Evolutionary conservation across 2,797 vertebrate genomes (phyloP).

Genomic region (Clamator glandarius): DNA sequence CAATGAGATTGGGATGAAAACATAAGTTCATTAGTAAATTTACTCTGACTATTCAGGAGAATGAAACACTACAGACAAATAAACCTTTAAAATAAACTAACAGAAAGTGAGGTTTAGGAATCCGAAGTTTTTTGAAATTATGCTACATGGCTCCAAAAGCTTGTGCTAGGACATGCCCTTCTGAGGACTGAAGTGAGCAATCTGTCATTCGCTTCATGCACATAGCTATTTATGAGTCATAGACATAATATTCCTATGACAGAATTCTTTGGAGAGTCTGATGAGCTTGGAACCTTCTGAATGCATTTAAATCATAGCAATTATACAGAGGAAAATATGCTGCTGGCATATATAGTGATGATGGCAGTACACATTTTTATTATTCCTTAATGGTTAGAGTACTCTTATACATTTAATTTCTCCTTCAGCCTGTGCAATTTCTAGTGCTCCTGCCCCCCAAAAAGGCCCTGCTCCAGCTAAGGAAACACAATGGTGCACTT

Average conservation of each 20-base stretch:
- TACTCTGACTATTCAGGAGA: not conserved
- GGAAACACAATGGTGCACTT: not conserved
- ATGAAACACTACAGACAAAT: not conserved
- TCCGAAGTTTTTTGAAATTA: not conserved
- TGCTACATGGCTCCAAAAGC: not conserved
- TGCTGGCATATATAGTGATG: not conserved
- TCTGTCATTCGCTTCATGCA: not conserved
- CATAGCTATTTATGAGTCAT: not conserved
- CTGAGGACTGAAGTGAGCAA: not conserved
- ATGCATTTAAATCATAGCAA: not conserved
- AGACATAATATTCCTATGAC: not conserved
- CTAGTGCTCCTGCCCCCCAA: not conserved
- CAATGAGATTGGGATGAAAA: not conserved
- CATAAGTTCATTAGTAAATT: not conserved
- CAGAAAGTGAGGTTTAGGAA: not conserved
- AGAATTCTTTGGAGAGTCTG: not conserved
- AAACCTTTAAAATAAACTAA: not conserved
- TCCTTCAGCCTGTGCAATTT: not conserved
- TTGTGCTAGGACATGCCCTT: not conserved
- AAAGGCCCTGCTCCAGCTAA: not conserved
- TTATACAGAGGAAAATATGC: not conserved
- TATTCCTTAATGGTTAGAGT: not conserved
- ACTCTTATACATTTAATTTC: not conserved
- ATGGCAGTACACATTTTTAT: not conserved
- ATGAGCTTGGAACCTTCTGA: not conserved